Conservation (phyloP, 2,113 vertebrate species). For the Lepus americanus region DNA sequence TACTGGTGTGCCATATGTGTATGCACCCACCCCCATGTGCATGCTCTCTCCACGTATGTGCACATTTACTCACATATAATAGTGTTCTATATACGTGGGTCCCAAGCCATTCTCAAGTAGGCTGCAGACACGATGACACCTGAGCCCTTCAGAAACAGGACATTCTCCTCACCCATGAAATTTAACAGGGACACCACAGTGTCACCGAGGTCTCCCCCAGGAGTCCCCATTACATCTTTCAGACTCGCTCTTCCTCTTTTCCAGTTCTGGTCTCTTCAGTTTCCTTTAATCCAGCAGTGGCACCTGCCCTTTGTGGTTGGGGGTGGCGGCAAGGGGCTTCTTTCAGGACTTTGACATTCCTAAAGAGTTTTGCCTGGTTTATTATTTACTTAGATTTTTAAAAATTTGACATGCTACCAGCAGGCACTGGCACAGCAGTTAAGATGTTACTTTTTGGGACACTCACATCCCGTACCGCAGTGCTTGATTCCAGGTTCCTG, state of each 20-base stretch:
- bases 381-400: neutral
- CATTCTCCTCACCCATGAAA: neutral
- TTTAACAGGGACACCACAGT: neutral
- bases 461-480: too few relatives aligned
- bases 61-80: neutral
- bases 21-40: neutral
- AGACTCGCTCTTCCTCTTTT: conserved; percentile 3
- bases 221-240: neutral
- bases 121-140: neutral
- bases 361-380: neutral
- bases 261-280: neutral
- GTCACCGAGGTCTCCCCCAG: neutral
- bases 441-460: too few relatives aligned
- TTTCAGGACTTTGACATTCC: neutral
- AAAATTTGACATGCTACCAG: too few relatives aligned
- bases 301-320: neutral
- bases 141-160: neutral
- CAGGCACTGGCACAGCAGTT: too few relatives aligned
- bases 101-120: conserved; percentile 16
- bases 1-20: neutral
- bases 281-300: conserved; percentile 32
- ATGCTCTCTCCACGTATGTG: too few relatives aligned
- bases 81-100: neutral
- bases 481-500: too few relatives aligned
- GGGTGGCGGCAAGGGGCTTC: neutral